Base-by-base conservation (phyloP, 2,797 vertebrate species). In the Cossypha polioptera region DNA sequence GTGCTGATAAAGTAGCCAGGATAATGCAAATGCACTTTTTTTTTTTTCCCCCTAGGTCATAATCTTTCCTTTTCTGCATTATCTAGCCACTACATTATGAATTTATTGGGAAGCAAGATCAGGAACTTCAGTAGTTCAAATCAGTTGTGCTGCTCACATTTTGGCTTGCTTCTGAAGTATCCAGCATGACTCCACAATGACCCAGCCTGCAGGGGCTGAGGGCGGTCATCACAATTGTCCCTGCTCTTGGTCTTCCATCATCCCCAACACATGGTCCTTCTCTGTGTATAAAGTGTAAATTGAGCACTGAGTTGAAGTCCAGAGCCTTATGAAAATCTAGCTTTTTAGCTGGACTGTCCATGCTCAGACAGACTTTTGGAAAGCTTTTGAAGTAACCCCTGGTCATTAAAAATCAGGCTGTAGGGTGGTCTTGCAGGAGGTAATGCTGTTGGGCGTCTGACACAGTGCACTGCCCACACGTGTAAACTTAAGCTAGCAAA, bases 401-500 rank as follows among this genome's bases (percentile, higher is more conserved):
- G 6, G 7, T 6, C 31, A 15, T 25, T 47, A 65, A 69, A 51
- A 50, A 24, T n/a, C 16, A 66, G 55, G 10, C 26, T 82, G 29
- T 24, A 57, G 15, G 18, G 11, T 82, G 38, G 15, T 35, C 1
- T 1, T 58, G 55, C 7, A 66, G 47, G 29, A 79, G 13, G 19
- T 16, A 13, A 47, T 4, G 14, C 10, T 36, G 11, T 14, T 2
- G 1, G 25, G 5, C 55, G 10, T 26, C 17, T 40, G 50, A 8
- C 28, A n/a, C 2, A 14, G 11, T 1, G 0, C 1, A 1, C 19
- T 91, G 31, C 33, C 53, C 25, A n/a, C 14, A 29, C 1, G 0
- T 9, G 11, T 31, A 43, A 75, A 38, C 19, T 55, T 7, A 35
- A 69, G 33, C 17, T 3, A 43, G 9, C 5, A 73, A 89, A 75